phyloP scores from a whole-genome alignment of 2,797 vertebrate species.

The Bucorvus abyssinicus region DNA sequence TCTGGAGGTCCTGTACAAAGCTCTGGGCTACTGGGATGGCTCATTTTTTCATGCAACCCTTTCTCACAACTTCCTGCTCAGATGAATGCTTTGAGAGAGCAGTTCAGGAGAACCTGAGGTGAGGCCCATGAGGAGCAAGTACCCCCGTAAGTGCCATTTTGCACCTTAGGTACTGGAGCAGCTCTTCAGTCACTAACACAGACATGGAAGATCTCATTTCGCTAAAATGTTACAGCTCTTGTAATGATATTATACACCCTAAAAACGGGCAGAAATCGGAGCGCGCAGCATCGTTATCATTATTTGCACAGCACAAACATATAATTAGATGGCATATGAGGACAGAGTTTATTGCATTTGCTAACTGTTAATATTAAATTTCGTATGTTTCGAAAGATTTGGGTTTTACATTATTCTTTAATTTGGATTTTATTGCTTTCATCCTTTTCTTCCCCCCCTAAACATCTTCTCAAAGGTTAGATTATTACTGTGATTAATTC shows the following conservation, averaged over 20 bases:
- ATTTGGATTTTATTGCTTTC: background rate
- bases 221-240: fast-evolving
- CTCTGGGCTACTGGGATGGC: background rate
- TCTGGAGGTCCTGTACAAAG: background rate
- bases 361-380: background rate
- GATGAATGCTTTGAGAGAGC: background rate
- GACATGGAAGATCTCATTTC: background rate
- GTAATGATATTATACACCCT: background rate
- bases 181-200: background rate
- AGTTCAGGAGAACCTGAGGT: background rate
- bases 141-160: background rate
- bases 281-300: background rate
- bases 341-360: background rate
- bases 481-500: background rate
- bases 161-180: fast-evolving
- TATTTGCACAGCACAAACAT: background rate
- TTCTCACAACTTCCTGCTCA: background rate
- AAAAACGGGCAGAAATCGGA: background rate
- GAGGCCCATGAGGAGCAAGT: background rate
- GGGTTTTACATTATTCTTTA: background rate
- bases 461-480: background rate
- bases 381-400: background rate
- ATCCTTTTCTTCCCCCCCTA: background rate
- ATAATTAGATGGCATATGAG: background rate
- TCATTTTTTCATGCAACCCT: background rate